Evolutionary conservation across 2,888 invertebrate genomes (phyloP), one percentile per base, ranked within the genome.

Genomic region (Helobdella robusta): DNA sequence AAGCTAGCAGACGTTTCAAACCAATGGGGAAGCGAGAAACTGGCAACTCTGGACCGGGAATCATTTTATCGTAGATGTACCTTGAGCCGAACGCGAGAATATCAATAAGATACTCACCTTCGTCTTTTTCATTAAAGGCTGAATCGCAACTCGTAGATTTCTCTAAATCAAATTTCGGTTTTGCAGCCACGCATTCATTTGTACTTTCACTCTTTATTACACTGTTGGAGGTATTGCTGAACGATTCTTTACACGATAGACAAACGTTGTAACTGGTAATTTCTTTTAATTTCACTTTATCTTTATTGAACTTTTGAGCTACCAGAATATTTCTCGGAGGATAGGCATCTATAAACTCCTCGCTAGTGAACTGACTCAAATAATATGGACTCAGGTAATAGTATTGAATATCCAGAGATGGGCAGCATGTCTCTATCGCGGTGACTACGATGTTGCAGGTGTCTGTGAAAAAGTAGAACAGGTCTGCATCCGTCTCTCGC

Each of bases 401-500:
- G 68, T 83, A 83, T 76, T 87, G 86, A n/a, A 86, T 74, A 59
- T 84, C 75, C 72, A 88, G 79, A 18, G 86, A 86, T 1, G 88
- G 87, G 69, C 85, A 85, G 59, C 86, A 83, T 72, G 84, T 83
- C 61, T 82, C 78, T 35, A 86, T 78, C 11, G 85, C 85, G 77
- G 84, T 83, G 72, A 85, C 84, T 32, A 86, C 81, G 56, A 85
- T 83, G 64, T 83, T 83, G 20, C 85, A 77, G 68, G 87, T 81
- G 73, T 87, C 85, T 72, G 86, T 85, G 68, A 87, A 79, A 75
- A 88, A 86, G 72, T 85, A 85, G 75, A 87, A 88, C 44, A 79
- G 67, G 2, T 72, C 70, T 18, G 74, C 74, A 32, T 58, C 28
- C n/a, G 32, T 28, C 35, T 83, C 81, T 23, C 81, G 79, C 34